Evolutionary conservation across 2,797 vertebrate genomes (phyloP).

Genomic region (Pangasius djambal): DNA sequence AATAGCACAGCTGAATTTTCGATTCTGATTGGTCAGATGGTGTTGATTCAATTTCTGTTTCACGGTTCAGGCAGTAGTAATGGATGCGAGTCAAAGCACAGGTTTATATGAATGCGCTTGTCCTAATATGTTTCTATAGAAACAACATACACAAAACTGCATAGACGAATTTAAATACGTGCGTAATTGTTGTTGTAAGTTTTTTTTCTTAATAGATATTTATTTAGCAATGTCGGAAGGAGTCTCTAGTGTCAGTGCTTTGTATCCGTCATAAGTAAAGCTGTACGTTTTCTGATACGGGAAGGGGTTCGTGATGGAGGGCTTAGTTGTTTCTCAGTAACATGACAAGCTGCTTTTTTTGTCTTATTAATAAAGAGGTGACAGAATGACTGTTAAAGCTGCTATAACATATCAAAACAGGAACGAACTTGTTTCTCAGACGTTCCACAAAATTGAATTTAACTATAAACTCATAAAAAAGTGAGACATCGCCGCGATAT

Average conservation of each 20-base stretch:
- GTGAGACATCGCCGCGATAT: not conserved
- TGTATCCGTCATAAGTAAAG: not conserved
- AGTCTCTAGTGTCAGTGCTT: not conserved
- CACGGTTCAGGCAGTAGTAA: not conserved
- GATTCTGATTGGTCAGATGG: not conserved
- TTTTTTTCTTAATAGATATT: not conserved
- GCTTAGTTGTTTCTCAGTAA: not conserved
- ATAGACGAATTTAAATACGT: not conserved
- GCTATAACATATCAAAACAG: not conserved
- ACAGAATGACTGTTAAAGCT: not conserved
- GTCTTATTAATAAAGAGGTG: not conserved
- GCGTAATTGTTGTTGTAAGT: not conserved
- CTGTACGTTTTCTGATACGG: not conserved
- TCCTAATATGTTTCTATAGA: not conserved
- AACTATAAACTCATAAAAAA: not conserved
- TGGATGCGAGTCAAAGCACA: not conserved
- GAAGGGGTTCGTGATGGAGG: not conserved
- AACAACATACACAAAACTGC: not conserved
- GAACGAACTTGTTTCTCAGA: no score
- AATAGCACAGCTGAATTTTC: no score
- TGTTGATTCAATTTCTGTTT: not conserved
- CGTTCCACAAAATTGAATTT: not conserved
- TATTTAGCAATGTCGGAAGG: not conserved
- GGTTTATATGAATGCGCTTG: not conserved
- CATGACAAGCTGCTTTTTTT: not conserved